These are phyloP conservation scores for Lypha dubia DNA, from an alignment of 2,888 invertebrate species.

Conservation along the genomic window DNA sequence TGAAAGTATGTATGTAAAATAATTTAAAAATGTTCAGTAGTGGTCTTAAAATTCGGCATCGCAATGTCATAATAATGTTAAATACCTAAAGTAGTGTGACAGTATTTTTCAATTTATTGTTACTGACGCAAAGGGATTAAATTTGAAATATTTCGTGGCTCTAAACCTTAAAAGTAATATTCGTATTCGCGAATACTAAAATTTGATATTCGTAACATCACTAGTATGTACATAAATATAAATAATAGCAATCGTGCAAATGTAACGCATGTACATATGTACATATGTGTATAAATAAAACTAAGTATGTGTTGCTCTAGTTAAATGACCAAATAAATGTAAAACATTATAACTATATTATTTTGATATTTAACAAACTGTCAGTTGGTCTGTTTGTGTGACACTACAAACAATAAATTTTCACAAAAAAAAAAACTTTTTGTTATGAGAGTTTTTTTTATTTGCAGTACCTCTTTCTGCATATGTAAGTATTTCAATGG, in stretches of 20 bases:
- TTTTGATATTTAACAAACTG: conserved; percentile 10
- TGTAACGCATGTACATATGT: background rate
- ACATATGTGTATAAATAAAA: conserved; percentile 3
- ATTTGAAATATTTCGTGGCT: too few relatives aligned
- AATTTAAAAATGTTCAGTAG: too few relatives aligned
- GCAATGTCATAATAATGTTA: too few relatives aligned
- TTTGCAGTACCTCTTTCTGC: background rate
- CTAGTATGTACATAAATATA: background rate
- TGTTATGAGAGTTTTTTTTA: background rate
- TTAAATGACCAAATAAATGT: conserved; percentile 29
- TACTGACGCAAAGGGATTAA: too few relatives aligned
- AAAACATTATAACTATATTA: conserved; percentile 17
- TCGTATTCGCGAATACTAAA: too few relatives aligned
- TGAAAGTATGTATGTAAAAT: too few relatives aligned
- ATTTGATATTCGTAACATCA: too few relatives aligned
- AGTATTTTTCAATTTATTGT: too few relatives aligned
- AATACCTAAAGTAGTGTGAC: too few relatives aligned
- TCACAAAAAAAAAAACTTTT: conserved; percentile 19
- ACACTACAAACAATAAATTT: background rate
- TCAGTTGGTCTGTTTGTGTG: background rate
- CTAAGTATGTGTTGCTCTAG: conserved; percentile 28
- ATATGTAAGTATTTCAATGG: conserved; percentile 5
- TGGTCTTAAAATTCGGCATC: too few relatives aligned
- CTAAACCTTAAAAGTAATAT: too few relatives aligned
- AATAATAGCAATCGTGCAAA: background rate